Conservation (phyloP, 2,113 vertebrate species). For the Myxocyprinus asiaticus region DNA sequence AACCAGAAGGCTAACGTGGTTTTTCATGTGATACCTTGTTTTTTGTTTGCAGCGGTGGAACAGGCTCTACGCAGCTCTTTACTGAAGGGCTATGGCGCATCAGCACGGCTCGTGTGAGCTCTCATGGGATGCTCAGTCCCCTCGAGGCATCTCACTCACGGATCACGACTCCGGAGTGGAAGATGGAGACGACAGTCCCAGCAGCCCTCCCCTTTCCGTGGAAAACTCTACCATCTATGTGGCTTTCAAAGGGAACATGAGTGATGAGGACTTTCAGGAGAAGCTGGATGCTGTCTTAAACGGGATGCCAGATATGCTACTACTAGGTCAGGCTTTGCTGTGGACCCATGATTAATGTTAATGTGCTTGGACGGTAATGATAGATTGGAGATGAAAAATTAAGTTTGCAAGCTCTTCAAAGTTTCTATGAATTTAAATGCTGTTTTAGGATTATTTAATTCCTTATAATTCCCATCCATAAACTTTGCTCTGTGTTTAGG, state of each 20-base stretch:
- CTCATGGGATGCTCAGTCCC: slow-evolving; percentile 74
- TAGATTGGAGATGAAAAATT: no score
- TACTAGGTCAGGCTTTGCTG: slow-evolving; percentile 81
- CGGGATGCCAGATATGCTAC: slow-evolving; percentile 85
- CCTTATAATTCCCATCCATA: no score
- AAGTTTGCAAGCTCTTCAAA: no score
- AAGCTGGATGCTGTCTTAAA: slow-evolving; percentile 85
- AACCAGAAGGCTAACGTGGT: no score
- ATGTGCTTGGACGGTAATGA: not conserved
- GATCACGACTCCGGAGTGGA: slow-evolving; percentile 89
- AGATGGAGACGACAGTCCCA: slow-evolving; percentile 74
- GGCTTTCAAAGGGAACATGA: slow-evolving; percentile 91
- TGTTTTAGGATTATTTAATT: no score
- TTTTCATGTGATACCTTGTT: no score
- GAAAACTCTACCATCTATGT: slow-evolving; percentile 87
- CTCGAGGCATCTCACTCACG: slow-evolving; percentile 75
- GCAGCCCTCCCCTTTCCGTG: slow-evolving; percentile 50
- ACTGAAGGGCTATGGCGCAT: slow-evolving; percentile 69
- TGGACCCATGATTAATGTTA: not conserved
- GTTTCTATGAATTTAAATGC: no score
- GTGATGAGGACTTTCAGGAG: slow-evolving; percentile 87
- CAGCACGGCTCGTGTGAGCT: slow-evolving; percentile 57
- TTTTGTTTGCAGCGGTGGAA: no score
- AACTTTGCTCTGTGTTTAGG: no score
- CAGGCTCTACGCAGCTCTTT: slow-evolving; percentile 59